Conservation (phyloP, 1,140 invertebrate genomes). For the Vanessa atalanta region DNA sequence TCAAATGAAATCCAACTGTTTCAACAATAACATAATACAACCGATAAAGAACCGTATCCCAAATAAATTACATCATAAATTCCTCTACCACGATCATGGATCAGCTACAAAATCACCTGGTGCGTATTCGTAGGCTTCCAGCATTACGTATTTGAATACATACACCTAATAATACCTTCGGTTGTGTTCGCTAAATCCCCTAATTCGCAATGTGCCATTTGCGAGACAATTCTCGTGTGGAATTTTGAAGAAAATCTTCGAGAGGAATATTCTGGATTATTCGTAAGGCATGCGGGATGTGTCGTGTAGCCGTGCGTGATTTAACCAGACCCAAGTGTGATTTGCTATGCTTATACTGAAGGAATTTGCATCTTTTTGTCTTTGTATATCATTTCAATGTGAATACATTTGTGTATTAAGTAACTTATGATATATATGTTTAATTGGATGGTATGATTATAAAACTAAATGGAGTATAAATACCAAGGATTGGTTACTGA, state of each 20-base stretch:
- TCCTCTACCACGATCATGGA: constrained; percentile 2
- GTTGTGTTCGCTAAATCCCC: constrained; percentile 44
- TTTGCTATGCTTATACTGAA: constrained; percentile 26
- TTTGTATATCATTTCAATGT: background rate
- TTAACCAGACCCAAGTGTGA: constrained; percentile 23
- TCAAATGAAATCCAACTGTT: constrained; percentile 15
- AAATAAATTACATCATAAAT: background rate
- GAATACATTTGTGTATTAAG: background rate
- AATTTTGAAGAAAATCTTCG: constrained; percentile 41
- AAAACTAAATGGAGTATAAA: too few relatives aligned
- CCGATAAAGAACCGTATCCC: background rate
- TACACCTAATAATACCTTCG: constrained; percentile 42
- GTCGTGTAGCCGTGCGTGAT: constrained; percentile 28
- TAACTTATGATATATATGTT: background rate
- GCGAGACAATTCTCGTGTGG: constrained; percentile 40
- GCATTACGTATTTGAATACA: constrained; percentile 40
- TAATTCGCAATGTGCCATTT: constrained; percentile 47
- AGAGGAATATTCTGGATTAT: constrained; percentile 39
- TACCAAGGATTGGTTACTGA: too few relatives aligned
- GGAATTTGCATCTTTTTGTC: constrained; percentile 5
- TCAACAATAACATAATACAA: background rate
- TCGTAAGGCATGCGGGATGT: constrained; percentile 17
- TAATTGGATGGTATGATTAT: too few relatives aligned
- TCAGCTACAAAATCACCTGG: constrained; percentile 33
- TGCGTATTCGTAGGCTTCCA: constrained; percentile 27